phyloP scores from a whole-genome alignment of 2,113 vertebrate species.

The Geothlypis trichas region DNA sequence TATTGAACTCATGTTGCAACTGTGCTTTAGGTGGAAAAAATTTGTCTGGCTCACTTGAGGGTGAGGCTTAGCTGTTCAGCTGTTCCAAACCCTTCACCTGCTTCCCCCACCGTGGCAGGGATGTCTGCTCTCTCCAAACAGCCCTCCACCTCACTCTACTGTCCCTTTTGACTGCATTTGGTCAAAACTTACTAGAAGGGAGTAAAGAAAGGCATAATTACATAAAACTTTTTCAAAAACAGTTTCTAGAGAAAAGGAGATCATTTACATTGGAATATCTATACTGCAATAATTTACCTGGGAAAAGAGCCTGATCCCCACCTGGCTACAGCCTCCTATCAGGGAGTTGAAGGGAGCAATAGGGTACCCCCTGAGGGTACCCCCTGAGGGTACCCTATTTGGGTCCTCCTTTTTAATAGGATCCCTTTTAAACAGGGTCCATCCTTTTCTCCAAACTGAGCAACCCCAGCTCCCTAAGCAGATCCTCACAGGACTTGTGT shows the following conservation, averaged over 20 bases:
- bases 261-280: background rate
- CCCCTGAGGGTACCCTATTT: background rate
- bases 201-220: background rate
- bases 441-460: background rate
- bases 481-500: rapidly evolving
- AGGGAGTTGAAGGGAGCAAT: background rate
- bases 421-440: no score
- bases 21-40: slow-evolving; percentile 25
- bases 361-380: no score
- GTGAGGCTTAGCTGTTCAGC: slow-evolving; percentile 19
- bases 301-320: background rate
- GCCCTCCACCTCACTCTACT: background rate
- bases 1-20: background rate
- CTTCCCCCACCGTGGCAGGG: background rate
- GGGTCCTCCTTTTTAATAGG: background rate
- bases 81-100: background rate
- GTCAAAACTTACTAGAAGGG: background rate
- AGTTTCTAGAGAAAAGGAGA: background rate
- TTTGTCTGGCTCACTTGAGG: background rate
- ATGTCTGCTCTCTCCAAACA: background rate
- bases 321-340: background rate
- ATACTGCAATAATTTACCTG: background rate
- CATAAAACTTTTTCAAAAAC: background rate
- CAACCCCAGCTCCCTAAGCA: background rate
- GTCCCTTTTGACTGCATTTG: background rate